Conservation (phyloP, 2,888 invertebrate genomes). For the Caenorhabditis angaria region DNA sequence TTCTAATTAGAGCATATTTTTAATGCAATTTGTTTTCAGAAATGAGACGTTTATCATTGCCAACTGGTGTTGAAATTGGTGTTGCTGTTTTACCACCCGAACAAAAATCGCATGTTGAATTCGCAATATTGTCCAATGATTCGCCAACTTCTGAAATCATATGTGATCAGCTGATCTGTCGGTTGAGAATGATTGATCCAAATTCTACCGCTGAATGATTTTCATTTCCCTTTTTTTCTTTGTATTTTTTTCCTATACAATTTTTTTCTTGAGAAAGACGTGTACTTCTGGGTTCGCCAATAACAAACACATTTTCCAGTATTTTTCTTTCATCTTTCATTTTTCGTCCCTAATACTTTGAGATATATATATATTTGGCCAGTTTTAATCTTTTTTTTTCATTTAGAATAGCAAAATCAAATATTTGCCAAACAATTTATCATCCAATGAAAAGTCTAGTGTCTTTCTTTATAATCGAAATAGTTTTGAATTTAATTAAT, state of each 20-base stretch:
- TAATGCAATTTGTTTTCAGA: constrained; percentile 35
- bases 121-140: constrained; percentile 49
- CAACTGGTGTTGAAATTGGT: constrained; percentile 57
- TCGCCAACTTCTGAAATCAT: constrained; percentile 48
- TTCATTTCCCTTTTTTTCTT: neutral
- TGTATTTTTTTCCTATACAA: neutral
- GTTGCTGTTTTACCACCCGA: constrained; percentile 51
- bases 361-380: constrained; percentile 25
- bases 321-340: neutral
- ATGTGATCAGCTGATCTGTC: constrained; percentile 48
- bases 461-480: constrained; percentile 24
- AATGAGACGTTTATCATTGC: constrained; percentile 50
- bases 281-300: neutral
- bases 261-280: too few relatives aligned
- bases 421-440: constrained; percentile 32
- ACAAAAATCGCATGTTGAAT: constrained; percentile 56
- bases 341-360: neutral
- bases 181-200: constrained; percentile 48
- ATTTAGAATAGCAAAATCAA: constrained; percentile 7
- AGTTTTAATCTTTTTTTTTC: constrained; percentile 18
- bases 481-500: neutral
- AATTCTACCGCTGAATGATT: constrained; percentile 35
- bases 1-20: neutral
- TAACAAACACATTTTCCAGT: neutral
- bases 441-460: constrained; percentile 24